Base-by-base conservation (phyloP, 2,888 invertebrate genomes). In the Pollenia angustigena region DNA sequence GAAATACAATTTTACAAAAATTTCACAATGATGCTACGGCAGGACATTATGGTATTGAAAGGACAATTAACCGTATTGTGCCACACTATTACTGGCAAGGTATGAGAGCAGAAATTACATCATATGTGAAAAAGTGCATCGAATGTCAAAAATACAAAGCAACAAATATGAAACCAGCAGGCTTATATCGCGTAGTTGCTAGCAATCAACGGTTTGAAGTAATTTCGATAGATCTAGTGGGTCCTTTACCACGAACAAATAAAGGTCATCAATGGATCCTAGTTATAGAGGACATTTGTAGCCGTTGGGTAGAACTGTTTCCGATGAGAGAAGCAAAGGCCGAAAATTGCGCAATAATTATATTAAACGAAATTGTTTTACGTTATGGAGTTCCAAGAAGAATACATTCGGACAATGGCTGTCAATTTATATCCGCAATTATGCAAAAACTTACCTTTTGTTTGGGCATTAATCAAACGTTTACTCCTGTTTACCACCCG, bases 181-280 rank as follows among this genome's bases (percentile, higher is more conserved):
- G 85, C 10, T 12, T 85, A 9, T 50, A 74, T 4, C 87, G 80
- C n/a, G 85, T 81, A 23, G 69, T 84, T 7, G 60, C 66, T 0
- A 81, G 79, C n/a, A 88, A 76, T 4, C 60, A 84, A 69, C 48
- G 81, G 8, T 88, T 88, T 58, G 84, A 88, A 71, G 58, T 88
- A 0, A 56, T 88, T 32, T 85, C 88, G 1, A 60, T 85, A 12
- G 81, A 88, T 54, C 64, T 85, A 32, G 78, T 88, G 58, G 81
- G 83, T 6, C 78, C 86, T 23, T 32, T 84, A 42, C 81, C 85
- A 12, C 44, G 58, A 4, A 85, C 85, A 12, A 44, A 48, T 12
- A 60, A 60, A 18, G 83, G 81, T 8, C 23, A 78, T 7, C 69
- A 76, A 10, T 83, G 76, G 76, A 71, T 83, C 4, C 12, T 83